Base-by-base conservation (phyloP, 2,888 invertebrate genomes). In the Physocephala rufipes region DNA sequence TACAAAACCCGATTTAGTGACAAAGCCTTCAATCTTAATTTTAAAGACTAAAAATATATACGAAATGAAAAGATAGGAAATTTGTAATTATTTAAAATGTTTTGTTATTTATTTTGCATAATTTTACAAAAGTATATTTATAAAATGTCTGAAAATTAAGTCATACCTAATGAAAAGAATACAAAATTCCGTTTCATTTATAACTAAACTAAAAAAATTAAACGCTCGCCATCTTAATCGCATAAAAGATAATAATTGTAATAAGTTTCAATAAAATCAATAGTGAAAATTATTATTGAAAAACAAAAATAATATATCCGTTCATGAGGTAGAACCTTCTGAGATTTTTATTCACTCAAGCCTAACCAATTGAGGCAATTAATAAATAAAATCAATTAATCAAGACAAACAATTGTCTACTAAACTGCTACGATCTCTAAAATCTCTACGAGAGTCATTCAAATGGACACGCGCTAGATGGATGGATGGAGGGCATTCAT, bases 341-440 rank as follows among this genome's bases (percentile, higher is more conserved):
- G 9, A n/a, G 21, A 62, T 47, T 15, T 61, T 16, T 61, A 36
- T 9, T 36, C 36, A 63, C 62, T 69, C 55, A 69, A 69, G 72
- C 73, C 75, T 78, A 79, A 78, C 36, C 9, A 9, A 36, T 4
- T 7, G 9, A 36, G 36, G 36, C 36, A 36, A 36, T 36, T 9
- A 36, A 36, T 36, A 7, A 36, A 36, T 36, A 36, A 36, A 36
- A 36, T 36, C 36, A 36, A 36, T 36, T 36, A 36, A 36, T n/a
- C n/a, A n/a, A n/a, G n/a, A 36, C 36, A 36, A 36, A 36, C 36
- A 36, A 36, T 36, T 9, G n/a, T n/a, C n/a, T n/a, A n/a, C n/a
- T n/a, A 4, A 36, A 9, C 36, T 9, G 36, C 9, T 36, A 9
- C 36, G 36, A 36, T 36, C 36, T 36, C 5, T 9, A 36, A 9